Evolutionary conservation across 2,888 invertebrate genomes (phyloP).

Genomic region (Drosophila tanythrix): DNA sequence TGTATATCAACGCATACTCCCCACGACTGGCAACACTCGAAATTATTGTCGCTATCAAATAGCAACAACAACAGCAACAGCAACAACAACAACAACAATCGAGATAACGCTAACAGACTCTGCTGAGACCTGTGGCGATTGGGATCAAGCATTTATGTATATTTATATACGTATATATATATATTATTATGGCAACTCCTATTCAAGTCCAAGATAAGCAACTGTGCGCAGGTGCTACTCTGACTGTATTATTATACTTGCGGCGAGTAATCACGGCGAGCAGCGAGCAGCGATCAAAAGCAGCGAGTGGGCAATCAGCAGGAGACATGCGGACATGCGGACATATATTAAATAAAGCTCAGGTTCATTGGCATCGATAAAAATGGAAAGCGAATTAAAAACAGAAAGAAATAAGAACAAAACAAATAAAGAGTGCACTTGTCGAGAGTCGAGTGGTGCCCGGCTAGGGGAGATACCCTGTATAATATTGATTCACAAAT

Average conservation of each 20-base stretch:
- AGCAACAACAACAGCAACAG: slow-evolving; percentile 37
- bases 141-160: slow-evolving; percentile 40
- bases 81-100: slow-evolving; percentile 35
- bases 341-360: slow-evolving; percentile 61
- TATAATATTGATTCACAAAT: neutral
- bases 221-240: neutral
- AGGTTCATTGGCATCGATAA: slow-evolving; percentile 77
- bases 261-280: neutral
- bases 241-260: neutral
- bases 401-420: slow-evolving; percentile 24
- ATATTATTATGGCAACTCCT: neutral
- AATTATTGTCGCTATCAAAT: slow-evolving; percentile 66
- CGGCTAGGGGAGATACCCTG: neutral
- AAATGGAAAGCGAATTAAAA: slow-evolving; percentile 53
- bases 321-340: slow-evolving; percentile 33
- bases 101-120: slow-evolving; percentile 42
- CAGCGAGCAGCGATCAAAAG: slow-evolving; percentile 3
- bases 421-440: slow-evolving; percentile 7
- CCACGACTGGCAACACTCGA: slow-evolving; percentile 14
- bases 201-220: slow-evolving; percentile 14
- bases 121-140: slow-evolving; percentile 33
- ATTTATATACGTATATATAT: slow-evolving; percentile 2
- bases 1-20: slow-evolving; percentile 16
- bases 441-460: neutral
- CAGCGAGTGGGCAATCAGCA: slow-evolving; percentile 8